Base-by-base conservation (phyloP, 2,888 invertebrate species). In the Acanthococcus lagerstroemiae region DNA sequence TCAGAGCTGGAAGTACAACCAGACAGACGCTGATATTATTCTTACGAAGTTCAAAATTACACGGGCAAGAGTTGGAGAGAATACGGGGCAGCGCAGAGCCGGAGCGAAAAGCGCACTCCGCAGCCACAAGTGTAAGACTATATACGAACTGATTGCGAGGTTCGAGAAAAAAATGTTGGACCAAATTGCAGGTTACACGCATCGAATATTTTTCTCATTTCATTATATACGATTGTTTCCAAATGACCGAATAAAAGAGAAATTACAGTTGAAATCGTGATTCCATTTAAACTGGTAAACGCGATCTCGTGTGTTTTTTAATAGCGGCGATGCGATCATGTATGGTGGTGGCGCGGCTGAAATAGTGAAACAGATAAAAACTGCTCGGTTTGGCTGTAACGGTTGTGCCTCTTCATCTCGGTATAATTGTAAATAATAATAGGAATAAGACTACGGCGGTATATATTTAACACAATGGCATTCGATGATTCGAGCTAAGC, bases 391-490 rank as follows among this genome's bases (percentile, higher is more conserved):
- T 52, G 37, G 61, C 27, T 21, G 50, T 61, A 61, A 61, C 61
- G 61, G 61, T 61, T 61, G 6, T 21, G 21, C 24, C 27, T 61
- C 61, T 61, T 61, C 61, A 61, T 52, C 61, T 50, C 44, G 48
- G 61, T 50, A 61, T 61, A 61, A 61, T 61, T 61, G 61, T 61
- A 61, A 61, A 61, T 61, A 61, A 61, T 61, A 61, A 61, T 37
- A 61, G 61, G 61, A 61, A 30, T 52, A 61, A 52, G 52, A 52
- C 52, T 27, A 50, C 19, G 61, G 50, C 61, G 61, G 61, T 61
- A 61, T 61, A 61, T 61, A 61, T 61, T 61, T 61, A 61, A 61
- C 61, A 61, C 61, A 61, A 61, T 61, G 61, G 61, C 61, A 61
- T 61, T 61, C 61, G 61, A 61, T 50, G 61, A 61, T 61, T 61